A percentile compares a stretch with the other conserved stretches of the same genome.
phyloP scores from a whole-genome alignment of 2,888 invertebrate species.

The Copidosoma aretas region DNA sequence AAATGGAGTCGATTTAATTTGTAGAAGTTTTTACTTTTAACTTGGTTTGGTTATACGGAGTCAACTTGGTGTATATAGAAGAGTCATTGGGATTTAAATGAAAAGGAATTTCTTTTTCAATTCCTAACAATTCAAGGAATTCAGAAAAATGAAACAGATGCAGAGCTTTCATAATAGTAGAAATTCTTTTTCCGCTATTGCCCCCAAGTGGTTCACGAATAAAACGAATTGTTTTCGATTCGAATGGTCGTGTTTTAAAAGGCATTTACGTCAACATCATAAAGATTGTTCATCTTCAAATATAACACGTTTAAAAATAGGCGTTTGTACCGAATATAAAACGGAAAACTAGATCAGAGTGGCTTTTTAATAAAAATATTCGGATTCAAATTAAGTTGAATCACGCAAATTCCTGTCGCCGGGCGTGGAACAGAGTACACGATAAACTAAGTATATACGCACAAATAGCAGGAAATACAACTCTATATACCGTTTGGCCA shows the following conservation, averaged over 20 bases:
- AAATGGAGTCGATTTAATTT: neutral
- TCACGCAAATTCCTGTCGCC: neutral
- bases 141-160: too few relatives aligned
- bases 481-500: slow-evolving; percentile 8
- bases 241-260: too few relatives aligned
- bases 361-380: neutral
- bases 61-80: neutral
- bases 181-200: too few relatives aligned
- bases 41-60: neutral
- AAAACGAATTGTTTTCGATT: too few relatives aligned
- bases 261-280: too few relatives aligned
- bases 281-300: too few relatives aligned
- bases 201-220: too few relatives aligned
- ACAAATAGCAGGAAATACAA: slow-evolving; percentile 5
- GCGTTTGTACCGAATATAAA: neutral
- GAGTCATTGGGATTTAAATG: neutral
- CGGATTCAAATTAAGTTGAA: neutral
- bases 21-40: neutral
- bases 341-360: neutral
- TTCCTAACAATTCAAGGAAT: too few relatives aligned
- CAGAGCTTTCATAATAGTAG: too few relatives aligned
- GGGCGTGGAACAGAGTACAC: neutral
- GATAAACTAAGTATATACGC: too few relatives aligned
- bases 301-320: too few relatives aligned
- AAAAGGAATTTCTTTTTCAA: too few relatives aligned